Evolutionary conservation across 1,140 invertebrate genomes (phyloP).

Genomic region (Cydia strobilella): DNA sequence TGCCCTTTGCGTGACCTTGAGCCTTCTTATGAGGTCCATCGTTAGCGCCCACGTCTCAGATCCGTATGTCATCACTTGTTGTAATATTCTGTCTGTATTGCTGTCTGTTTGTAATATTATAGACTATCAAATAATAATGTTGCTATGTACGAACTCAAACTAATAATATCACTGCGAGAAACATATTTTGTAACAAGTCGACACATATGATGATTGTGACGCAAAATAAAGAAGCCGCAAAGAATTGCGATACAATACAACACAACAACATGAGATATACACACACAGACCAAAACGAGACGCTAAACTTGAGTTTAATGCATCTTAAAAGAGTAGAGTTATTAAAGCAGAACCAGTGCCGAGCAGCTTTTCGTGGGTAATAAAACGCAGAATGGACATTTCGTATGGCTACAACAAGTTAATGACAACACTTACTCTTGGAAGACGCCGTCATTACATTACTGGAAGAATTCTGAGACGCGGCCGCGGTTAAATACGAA

Average conservation of each 20-base stretch:
- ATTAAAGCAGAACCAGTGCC: slow-evolving; percentile 25
- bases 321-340: slow-evolving; percentile 18
- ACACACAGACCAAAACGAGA: neutral
- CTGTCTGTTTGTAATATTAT: too few relatives aligned
- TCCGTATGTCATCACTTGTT: too few relatives aligned
- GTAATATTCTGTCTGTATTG: too few relatives aligned
- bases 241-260: neutral
- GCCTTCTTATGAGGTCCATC: too few relatives aligned
- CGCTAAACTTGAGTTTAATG: neutral
- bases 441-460: slow-evolving; percentile 15
- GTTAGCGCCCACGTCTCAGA: too few relatives aligned
- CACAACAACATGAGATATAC: neutral
- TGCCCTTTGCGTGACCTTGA: too few relatives aligned
- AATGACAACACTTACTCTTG: slow-evolving; percentile 24
- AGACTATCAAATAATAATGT: too few relatives aligned
- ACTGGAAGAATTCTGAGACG: slow-evolving; percentile 24
- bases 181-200: too few relatives aligned
- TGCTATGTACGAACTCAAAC: too few relatives aligned
- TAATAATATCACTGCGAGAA: too few relatives aligned
- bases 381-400: slow-evolving; percentile 31
- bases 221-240: too few relatives aligned
- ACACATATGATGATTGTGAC: too few relatives aligned
- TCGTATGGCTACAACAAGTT: slow-evolving; percentile 28
- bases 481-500: neutral
- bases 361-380: slow-evolving; percentile 25